Evolutionary conservation across 2,888 invertebrate species (phyloP).

Genomic region (Coenonympha arcania): DNA sequence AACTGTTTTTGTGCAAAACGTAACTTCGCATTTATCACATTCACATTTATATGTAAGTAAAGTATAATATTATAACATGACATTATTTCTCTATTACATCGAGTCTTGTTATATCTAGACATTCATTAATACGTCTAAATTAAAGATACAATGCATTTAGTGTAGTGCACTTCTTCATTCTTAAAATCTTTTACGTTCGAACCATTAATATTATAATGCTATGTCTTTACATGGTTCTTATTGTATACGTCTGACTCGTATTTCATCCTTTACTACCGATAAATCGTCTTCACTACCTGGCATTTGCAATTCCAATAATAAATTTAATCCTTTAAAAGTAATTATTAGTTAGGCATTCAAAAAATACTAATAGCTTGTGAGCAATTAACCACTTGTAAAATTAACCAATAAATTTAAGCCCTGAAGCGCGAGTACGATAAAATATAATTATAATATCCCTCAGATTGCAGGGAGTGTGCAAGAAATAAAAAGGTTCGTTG

Average conservation of each 20-base stretch:
- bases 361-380: slow-evolving; percentile 30
- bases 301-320: slow-evolving; percentile 36
- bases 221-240: slow-evolving; percentile 9
- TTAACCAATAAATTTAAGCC: slow-evolving; percentile 45
- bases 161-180: neutral
- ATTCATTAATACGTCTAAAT: too few species aligned
- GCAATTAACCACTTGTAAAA: slow-evolving; percentile 47
- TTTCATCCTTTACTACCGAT: slow-evolving; percentile 30
- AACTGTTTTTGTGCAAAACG: too few species aligned
- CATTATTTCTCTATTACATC: too few species aligned
- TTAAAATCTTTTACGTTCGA: neutral
- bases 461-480: neutral
- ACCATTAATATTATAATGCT: slow-evolving; percentile 1
- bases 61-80: too few species aligned
- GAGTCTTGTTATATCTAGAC: too few species aligned
- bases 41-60: too few species aligned
- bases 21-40: too few species aligned
- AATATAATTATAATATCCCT: neutral
- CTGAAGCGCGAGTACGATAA: neutral
- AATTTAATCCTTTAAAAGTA: slow-evolving; percentile 42
- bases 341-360: slow-evolving; percentile 33
- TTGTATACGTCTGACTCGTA: slow-evolving; percentile 19
- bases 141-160: neutral
- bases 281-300: slow-evolving; percentile 33
- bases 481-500: neutral